Conservation (phyloP, 2,888 invertebrate genomes). For the Ashinkailepas kermadecensis region DNA sequence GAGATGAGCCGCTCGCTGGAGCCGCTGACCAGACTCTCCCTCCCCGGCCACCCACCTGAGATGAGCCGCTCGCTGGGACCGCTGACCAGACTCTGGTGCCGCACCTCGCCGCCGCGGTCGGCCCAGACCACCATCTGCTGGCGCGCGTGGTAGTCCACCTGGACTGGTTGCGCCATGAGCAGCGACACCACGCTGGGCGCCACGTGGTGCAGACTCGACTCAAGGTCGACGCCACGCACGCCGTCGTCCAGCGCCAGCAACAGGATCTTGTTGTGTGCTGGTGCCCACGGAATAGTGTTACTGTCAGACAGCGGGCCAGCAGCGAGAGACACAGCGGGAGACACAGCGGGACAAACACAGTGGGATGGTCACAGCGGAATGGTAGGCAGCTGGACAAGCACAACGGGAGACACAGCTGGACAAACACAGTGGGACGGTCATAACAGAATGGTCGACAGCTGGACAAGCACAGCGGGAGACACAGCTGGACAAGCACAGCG, state of each 20-base stretch:
- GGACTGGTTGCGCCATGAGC: constrained; percentile 59
- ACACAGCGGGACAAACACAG: no score
- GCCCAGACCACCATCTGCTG: constrained; percentile 68
- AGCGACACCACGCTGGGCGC: constrained; percentile 72
- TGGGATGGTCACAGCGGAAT: no score
- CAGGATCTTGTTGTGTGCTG: constrained; percentile 64
- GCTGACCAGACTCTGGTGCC: constrained; percentile 56
- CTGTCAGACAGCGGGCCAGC: neutral
- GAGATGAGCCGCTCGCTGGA: constrained; percentile 43
- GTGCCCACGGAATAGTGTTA: neutral
- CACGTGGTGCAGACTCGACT: constrained; percentile 64
- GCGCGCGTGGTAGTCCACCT: constrained; percentile 60
- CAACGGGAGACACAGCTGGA: no score
- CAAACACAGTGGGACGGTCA: no score
- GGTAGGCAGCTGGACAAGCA: no score
- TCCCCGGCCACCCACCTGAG: neutral
- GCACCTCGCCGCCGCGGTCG: constrained; percentile 66
- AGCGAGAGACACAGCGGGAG: no score
- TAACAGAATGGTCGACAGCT: no score
- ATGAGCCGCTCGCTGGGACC: constrained; percentile 63
- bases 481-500: no score
- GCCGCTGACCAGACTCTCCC: constrained; percentile 55
- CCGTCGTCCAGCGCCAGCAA: constrained; percentile 66
- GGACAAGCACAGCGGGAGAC: no score
- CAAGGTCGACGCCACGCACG: constrained; percentile 73